Percentiles rank a stretch among this genome's conserved stretches.
phyloP scores from a whole-genome alignment of 2,113 vertebrate species.

The Picathartes gymnocephalus region DNA sequence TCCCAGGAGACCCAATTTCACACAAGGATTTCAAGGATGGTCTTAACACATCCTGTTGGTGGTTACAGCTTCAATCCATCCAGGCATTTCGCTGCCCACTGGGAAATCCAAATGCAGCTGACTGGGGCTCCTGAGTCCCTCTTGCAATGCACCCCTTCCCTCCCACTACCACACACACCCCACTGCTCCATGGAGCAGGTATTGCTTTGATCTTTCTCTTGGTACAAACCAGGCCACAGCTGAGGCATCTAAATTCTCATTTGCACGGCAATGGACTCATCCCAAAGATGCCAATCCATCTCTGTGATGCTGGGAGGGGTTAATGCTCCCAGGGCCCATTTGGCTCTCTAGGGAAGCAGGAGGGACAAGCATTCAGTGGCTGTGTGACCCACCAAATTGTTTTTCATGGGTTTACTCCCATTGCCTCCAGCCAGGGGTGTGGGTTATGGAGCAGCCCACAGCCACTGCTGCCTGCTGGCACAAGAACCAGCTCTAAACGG shows the following conservation, averaged over 20 bases:
- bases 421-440: neutral
- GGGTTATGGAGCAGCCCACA: neutral
- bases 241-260: rapidly evolving
- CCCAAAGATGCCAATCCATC: neutral
- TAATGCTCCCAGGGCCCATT: neutral
- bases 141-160: neutral
- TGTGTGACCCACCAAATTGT: rapidly evolving
- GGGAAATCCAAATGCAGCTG: neutral
- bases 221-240: neutral
- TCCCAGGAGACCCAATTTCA: neutral
- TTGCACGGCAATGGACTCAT: neutral
- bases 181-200: neutral
- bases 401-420: neutral
- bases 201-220: neutral
- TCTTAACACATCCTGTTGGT: neutral
- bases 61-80: neutral
- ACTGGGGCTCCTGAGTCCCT: neutral
- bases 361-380: neutral
- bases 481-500: neutral
- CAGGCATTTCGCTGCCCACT: neutral
- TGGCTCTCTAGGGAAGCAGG: neutral
- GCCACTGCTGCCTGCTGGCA: neutral
- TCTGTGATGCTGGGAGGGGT: neutral
- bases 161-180: neutral
- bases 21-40: neutral